Evolutionary conservation across 2,797 vertebrate species (phyloP).

Genomic region (Emys orbicularis): DNA sequence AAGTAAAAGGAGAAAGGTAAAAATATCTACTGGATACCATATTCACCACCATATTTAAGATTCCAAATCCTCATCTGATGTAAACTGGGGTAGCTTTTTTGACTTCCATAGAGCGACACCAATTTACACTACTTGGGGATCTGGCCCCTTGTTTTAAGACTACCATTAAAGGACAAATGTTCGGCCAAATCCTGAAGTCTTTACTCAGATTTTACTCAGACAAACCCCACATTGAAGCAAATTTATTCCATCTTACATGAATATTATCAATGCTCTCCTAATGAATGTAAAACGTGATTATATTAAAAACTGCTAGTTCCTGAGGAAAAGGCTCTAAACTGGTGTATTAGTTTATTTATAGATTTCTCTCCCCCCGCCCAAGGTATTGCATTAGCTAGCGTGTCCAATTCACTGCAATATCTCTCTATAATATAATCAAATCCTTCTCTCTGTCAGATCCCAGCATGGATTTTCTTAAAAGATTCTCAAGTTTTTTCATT

Average conservation of each 20-base stretch:
- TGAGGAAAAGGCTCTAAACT: neutral
- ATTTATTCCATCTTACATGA: neutral
- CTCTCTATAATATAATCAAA: neutral
- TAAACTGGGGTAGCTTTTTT: neutral
- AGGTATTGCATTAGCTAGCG: accelerated
- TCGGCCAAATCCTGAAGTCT: neutral
- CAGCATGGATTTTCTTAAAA: neutral
- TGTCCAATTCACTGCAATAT: neutral
- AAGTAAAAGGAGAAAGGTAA: neutral
- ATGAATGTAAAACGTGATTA: neutral
- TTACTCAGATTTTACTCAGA: neutral
- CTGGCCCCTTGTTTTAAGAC: neutral
- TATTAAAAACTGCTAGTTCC: neutral
- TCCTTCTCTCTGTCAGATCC: neutral
- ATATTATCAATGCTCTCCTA: accelerated
- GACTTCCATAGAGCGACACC: neutral
- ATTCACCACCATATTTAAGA: neutral
- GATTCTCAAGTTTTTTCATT: neutral
- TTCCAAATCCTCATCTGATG: neutral
- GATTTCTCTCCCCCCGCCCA: neutral
- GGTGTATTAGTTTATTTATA: neutral
- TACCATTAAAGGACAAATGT: neutral
- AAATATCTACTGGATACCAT: neutral
- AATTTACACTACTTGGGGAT: accelerated
- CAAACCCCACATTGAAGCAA: neutral